Evolutionary conservation across 2,797 vertebrate species (phyloP), one percentile per base, ranked within the genome.

Genomic region (Hyperoplus lanceolatus): DNA sequence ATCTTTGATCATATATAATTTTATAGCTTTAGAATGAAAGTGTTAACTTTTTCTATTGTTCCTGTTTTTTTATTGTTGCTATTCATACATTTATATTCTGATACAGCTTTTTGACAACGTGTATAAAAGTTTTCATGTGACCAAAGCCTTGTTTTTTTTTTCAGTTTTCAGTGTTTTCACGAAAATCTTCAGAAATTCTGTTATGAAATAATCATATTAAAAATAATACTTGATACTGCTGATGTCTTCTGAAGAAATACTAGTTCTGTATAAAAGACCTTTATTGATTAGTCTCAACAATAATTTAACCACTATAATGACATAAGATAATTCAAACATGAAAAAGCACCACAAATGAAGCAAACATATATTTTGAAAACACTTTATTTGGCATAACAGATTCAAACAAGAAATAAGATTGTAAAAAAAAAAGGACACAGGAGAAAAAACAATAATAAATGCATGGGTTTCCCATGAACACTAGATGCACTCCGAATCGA

Each of bases 401-500:
- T 86, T 75, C 15, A 70, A 82, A 84, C 75, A 87, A 82, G 73
- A 80, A 79, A 79, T 73, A 54, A 90, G 54, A 88, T 70, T 87
- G 80, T 72, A 88, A 83, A 88, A 85, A 87, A 69, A 65, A 62
- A 68, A 92, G 80, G 79, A 89, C 90, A 94, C 77, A 82, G 8
- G 29, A 50, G 46, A 50, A 70, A 76, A 76, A 82, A 70, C 29
- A 29, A 90, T 82, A 73, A 81, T 90, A 94, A 83, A 93, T 82
- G 88, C 96, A 97, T 80, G 92, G 95, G 95, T 94, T 96, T 90
- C 93, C 95, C 95, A 96, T 96, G 96, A 95, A 96, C 81, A 94
- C 90, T 94, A 90, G 83, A 49, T 95, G 98, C 98, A 97, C 98
- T 99, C 97, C 98, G 97, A 97, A 96, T 95, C 80, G 97, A 99